Conservation (phyloP, 2,888 invertebrate genomes). For the Drosophila meridiana region DNA sequence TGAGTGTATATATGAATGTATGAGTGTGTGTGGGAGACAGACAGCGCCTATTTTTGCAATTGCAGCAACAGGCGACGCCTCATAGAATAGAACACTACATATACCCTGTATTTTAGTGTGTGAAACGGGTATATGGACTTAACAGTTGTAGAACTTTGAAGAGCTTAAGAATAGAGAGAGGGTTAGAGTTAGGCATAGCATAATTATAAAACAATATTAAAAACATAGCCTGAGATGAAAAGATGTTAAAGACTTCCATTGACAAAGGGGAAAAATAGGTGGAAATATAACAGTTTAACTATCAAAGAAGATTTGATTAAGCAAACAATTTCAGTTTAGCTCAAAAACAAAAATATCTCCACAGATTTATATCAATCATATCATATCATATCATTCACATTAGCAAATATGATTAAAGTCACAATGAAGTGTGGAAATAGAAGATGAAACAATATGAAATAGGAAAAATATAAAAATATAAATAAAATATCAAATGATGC, state of each 20-base stretch:
- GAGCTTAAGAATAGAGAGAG: neutral
- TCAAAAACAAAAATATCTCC: too few relatives aligned
- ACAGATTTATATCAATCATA: too few relatives aligned
- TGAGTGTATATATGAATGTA: neutral
- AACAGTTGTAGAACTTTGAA: neutral
- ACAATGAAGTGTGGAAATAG: too few relatives aligned
- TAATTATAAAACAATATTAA: too few relatives aligned
- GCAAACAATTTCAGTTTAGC: too few relatives aligned
- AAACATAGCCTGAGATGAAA: neutral
- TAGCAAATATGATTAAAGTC: too few relatives aligned
- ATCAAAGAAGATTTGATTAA: too few relatives aligned
- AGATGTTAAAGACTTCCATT: neutral
- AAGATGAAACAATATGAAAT: too few relatives aligned
- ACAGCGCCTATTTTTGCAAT: neutral
- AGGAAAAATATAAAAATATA: too few relatives aligned
- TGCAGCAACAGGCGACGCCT: slow-evolving; percentile 32
- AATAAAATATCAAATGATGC: too few relatives aligned
- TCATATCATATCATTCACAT: too few relatives aligned
- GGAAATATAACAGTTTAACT: too few relatives aligned
- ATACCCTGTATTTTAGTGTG: slow-evolving; percentile 18
- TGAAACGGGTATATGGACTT: neutral
- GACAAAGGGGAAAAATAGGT: neutral
- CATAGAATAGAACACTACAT: slow-evolving; percentile 8
- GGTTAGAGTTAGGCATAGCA: neutral
- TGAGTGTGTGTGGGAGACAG: slow-evolving; percentile 22